Base-by-base conservation (phyloP, 2,888 invertebrate species). In the Clostera curtula region DNA sequence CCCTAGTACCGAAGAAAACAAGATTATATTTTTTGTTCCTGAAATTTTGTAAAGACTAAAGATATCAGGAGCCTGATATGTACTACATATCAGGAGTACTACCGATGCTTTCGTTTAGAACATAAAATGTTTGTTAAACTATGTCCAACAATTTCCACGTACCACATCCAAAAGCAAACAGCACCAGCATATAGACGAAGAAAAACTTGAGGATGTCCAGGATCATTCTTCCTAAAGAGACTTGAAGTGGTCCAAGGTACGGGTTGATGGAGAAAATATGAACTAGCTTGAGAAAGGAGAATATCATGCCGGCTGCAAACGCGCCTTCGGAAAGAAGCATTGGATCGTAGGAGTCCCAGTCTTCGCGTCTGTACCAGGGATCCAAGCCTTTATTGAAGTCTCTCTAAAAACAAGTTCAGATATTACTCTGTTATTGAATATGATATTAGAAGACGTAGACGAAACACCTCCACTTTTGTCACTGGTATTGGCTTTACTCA, bases 261-360 rank as follows among this genome's bases (percentile, higher is more conserved):
- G 97, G 97, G 79, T 97, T 97, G 40, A 98, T 95, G 36, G 96
- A 97, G 86, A 97, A 97, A 63, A 97, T 95, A 71, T 97, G 97
- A 10, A 98, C 97, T 57, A 98, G 87, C 71, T 98, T 98, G 31
- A 98, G 86, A 57, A 95, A 96, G 37, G 95, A 96, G 74, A 96
- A 97, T 55, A 98, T 97, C 93, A 97, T 98, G 47, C 95, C 97
- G 0, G 97, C 97, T 0, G 97, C 97, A 67, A 98, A 98, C 19
- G 97, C 93, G 24, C 96, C 93, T 75, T 96, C 96, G 0, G 95
- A 93, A 7, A 98, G 86, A 10, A 98, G 79, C 90, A 97, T 96
- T 1, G 98, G 98, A 76, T 98, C 97, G 68, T 93, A 97, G 1
- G 94, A 92, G 67, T 96, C 93, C 98, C 98, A 98, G 38, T 92